Conservation (phyloP, 53 echinoderm and acorn worm species). For the Echinometra lucunter region DNA sequence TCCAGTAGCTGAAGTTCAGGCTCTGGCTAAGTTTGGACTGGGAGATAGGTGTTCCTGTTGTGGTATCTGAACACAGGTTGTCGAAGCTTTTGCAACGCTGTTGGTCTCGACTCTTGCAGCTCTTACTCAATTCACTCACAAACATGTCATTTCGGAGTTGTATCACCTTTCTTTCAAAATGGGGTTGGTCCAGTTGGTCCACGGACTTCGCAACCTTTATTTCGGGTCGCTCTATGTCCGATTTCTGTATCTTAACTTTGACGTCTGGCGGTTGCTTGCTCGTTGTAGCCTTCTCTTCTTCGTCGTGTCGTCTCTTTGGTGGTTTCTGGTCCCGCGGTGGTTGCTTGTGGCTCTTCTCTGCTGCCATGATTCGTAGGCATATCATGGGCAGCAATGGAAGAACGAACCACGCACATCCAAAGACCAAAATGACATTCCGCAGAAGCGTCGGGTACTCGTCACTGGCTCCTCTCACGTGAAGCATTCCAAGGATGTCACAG, state of each 20-base stretch:
- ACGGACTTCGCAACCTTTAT: slow-evolving; percentile 19
- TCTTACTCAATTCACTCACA: slow-evolving; percentile 58
- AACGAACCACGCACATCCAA: slow-evolving; percentile 83
- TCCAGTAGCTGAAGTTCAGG: slow-evolving; percentile 67
- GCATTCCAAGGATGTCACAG: slow-evolving; percentile 83
- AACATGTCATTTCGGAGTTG: slow-evolving; percentile 65
- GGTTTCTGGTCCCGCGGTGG: background rate
- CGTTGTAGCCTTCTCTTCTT: slow-evolving; percentile 24
- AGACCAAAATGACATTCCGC: slow-evolving; percentile 75
- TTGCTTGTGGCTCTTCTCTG: slow-evolving; percentile 15
- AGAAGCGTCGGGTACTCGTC: slow-evolving; percentile 67
- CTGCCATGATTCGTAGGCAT: slow-evolving; percentile 77
- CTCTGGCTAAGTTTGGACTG: slow-evolving; percentile 64
- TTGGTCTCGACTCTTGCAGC: slow-evolving; percentile 34
- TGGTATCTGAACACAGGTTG: slow-evolving; percentile 18
- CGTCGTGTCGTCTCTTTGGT: background rate
- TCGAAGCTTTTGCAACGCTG: slow-evolving; percentile 57
- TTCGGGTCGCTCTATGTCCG: slow-evolving; percentile 35
- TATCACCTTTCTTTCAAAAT: slow-evolving; percentile 58
- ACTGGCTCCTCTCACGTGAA: slow-evolving; percentile 52
- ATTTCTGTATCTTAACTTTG: slow-evolving; percentile 31
- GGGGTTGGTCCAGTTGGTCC: slow-evolving; percentile 33
- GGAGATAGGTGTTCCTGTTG: slow-evolving; percentile 1
- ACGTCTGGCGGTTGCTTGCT: slow-evolving; percentile 22
- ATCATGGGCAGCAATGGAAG: slow-evolving; percentile 84